Conservation (phyloP, 2,113 vertebrate species). For the Diadophis punctatus region DNA sequence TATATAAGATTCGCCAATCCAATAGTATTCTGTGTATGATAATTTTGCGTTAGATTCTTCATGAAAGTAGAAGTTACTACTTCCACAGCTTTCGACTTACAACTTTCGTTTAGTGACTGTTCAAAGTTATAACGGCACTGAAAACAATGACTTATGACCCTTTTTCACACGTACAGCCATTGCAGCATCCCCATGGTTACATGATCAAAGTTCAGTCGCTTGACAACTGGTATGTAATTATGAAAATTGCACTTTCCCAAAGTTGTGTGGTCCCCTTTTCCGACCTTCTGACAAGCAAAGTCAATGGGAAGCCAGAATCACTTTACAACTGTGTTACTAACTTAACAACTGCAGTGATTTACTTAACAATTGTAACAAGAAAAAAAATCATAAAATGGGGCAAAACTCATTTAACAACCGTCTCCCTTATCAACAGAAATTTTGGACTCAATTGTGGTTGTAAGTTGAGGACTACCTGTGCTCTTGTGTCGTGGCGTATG, state of each 20-base stretch:
- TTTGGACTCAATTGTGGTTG: not conserved
- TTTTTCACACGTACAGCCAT: not conserved
- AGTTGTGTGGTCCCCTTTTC: too few species aligned
- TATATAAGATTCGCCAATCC: too few species aligned
- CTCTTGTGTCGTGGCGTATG: not conserved
- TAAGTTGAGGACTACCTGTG: not conserved
- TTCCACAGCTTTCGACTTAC: not conserved
- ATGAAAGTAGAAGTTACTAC: not conserved
- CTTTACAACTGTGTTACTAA: too few species aligned
- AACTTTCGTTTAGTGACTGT: too few species aligned
- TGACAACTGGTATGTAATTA: not conserved
- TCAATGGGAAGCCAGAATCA: too few species aligned
- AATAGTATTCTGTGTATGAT: not conserved
- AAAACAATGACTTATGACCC: not conserved
- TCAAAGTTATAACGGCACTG: not conserved
- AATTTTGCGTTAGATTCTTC: not conserved
- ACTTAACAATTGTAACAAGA: too few species aligned
- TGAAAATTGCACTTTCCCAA: too few species aligned
- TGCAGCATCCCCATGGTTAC: not conserved
- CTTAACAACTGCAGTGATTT: too few species aligned
- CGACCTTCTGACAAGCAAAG: too few species aligned
- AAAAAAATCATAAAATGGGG: too few species aligned
- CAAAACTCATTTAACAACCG: not conserved
- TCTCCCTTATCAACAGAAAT: not conserved
- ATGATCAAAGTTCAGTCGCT: not conserved